Evolutionary conservation across 2,113 vertebrate genomes (phyloP), one percentile per base, ranked within the genome.

Genomic region (Rynchops niger): DNA sequence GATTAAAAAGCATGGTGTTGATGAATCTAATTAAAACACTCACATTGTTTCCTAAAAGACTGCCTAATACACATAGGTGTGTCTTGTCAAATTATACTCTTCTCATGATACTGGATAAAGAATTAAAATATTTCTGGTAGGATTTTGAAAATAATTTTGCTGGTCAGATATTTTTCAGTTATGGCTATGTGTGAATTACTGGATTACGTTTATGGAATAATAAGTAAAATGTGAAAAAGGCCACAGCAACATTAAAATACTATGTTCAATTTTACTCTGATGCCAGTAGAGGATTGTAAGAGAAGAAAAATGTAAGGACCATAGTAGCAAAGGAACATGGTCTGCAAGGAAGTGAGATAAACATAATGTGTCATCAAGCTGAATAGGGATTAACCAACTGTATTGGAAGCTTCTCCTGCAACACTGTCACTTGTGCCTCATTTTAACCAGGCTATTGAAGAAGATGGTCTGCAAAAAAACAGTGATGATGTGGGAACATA

Each of bases 401-500:
- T 65, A 55, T 23, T 70, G 85, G 52, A 86, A 95, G 59, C 21
- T 90, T 90, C 70, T 65, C 32, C 36, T 81, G 34, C 25, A 65
- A 59, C 11, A 6, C 32, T 52, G 53, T 76, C 52, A 65, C 29
- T 36, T 36, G 13, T 65, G 8, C 43, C 81, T 86, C 18, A 52
- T 95, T 94, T 96, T 93, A 59, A 78, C 61, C 77, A 99, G 99
- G 98, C 98, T 8, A 99, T 99, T 88, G 96, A 98, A 96, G 99
- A 99, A 94, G 99, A 99, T 0, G 84, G 97, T 16, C 93, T 98
- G 7, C 99, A 99, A 94, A 97, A 99, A 87, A 99, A 98, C 95
- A 98, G 98, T 76, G 95, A 97, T 12, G 81, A 97, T 5, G 98
- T 99, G 53, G 99, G 99, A 66, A 99, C 98, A 6, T 97, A 99